A percentile compares a stretch with the other conserved stretches of the same genome.
phyloP scores from a whole-genome alignment of 1,140 invertebrate genomes.

The Drosophila simulans region DNA sequence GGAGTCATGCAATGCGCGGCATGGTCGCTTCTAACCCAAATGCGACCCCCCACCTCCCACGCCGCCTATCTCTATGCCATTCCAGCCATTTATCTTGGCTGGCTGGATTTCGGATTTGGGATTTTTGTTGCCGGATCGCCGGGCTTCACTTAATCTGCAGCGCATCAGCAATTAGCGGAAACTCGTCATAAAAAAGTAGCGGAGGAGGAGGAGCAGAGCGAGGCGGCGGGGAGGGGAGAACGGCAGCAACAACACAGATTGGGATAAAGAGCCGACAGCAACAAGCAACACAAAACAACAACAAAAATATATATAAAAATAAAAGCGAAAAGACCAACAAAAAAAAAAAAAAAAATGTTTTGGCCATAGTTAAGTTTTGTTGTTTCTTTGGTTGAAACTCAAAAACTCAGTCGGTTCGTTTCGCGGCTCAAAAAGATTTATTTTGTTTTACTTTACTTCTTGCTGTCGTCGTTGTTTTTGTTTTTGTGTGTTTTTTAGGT shows the following conservation, averaged over 20 bases:
- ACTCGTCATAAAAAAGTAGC: constrained; percentile 75
- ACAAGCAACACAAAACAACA: constrained; percentile 45
- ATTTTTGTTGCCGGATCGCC: constrained; percentile 30
- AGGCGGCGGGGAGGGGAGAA: not conserved
- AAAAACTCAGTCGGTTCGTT: constrained; percentile 29
- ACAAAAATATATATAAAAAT: constrained; percentile 6
- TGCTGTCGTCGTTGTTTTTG: constrained; percentile 3
- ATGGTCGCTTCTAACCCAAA: not conserved
- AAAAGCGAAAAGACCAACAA: not conserved
- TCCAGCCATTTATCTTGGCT: constrained; percentile 33
- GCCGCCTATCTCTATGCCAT: constrained; percentile 5
- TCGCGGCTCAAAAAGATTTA: constrained; percentile 74
- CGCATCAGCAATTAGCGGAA: constrained; percentile 82
- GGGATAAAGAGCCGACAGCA: constrained; percentile 79
- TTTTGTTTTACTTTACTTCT: constrained; percentile 72
- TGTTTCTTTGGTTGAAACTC: constrained; percentile 67
- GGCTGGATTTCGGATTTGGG: constrained; percentile 12
- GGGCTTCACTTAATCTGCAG: constrained; percentile 76
- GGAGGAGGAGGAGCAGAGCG: constrained; percentile 8
- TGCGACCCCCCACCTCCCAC: not conserved
- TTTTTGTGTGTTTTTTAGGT: constrained; percentile 5
- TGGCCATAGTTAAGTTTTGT: constrained; percentile 62
- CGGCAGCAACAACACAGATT: constrained; percentile 60
- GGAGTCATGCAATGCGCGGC: constrained; percentile 19
- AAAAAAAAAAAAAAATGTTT: constrained; percentile 43